Evolutionary conservation across 2,797 vertebrate genomes (phyloP), one percentile per base, ranked within the genome.

Genomic region (Eptatretus atami): DNA sequence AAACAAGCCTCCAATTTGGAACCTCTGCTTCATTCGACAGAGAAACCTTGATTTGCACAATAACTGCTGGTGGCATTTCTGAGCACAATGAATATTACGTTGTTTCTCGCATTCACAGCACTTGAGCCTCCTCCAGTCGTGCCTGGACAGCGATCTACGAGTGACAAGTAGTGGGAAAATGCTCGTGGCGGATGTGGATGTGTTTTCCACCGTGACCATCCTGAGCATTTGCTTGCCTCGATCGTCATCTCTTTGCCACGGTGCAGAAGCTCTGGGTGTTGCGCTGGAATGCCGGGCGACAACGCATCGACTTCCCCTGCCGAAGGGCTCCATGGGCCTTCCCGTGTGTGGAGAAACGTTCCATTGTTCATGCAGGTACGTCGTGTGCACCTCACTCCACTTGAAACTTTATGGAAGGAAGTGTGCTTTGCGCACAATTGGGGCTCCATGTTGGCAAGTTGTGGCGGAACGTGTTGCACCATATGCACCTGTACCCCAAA

Each of bases 281-380:
- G 67, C 75, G 86, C 65, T 90, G 87, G 87, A 84, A 85, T 64
- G 81, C 83, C 66, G 88, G 84, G 70, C 81, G 87, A 94, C 76
- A 86, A 83, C 73, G 75, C 79, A 87, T 83, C 81, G 86, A 84
- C 71, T 93, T 64, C 87, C 87, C 65, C 84, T 94, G 76, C 87
- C 87, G 53, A 84, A 83, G 69, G 87, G 87, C 69, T 92, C 85
- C 72, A 94, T 94, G 87, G 87, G 87, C 69, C 88, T 94, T 77
- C 86, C 86, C 65, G 76, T 94, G 72, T 80, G 93, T 73, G 87
- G 87, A 68, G 87, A 94, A 74, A 94, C 86, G 66, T 88, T 84
- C 78, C 87, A 94, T 80, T 93, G 87, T 76, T 93, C 65, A 73
- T 93, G 65, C 85, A 93, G 86, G 87, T 93, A 85, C 85, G 82